Base-by-base conservation (phyloP, 2,113 vertebrate genomes). In the Azemiops feae region DNA sequence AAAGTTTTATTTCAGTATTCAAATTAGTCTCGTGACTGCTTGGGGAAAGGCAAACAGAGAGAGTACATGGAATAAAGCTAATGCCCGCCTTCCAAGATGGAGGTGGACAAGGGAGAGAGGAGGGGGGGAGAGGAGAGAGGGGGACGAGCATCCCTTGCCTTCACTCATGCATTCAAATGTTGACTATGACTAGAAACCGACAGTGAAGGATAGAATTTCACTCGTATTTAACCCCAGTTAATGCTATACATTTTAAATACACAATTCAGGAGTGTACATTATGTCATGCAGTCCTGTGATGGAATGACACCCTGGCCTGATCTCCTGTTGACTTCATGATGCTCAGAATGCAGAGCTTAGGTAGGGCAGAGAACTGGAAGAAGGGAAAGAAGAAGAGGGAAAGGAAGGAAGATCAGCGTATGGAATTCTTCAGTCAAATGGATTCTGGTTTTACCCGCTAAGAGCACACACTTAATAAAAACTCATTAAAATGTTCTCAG, bases 321-420 rank as follows among this genome's bases (percentile, higher is more conserved):
- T 95, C 94, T 95, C 95, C 95, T 92, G 93, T 90, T 89, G 95
- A 47, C 93, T 94, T 86, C 88, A 53, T 14, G 92, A 89, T 91
- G 94, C 92, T 95, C 97, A 95, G 25, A 34, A 58, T 54, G 25
- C 6, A 91, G 39, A 39, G 94, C 96, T 98, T 99, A 99, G 97
- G 98, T 99, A 20, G 98, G 98, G 95, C 98, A 99, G 93, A 99
- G 96, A 94, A 99, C 98, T 99, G 93, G 96, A 96, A 93, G 94
- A 95, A 93, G 74, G 34, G 74, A 74, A 74, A 34, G 90, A 47
- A 55, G 86, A 39, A 54, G 47, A 89, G 23, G 43, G 4, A 4
- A 52, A 74, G 2, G 20, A 87, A 86, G 45, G 53, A n/a, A 88
- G 9, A 27, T 39, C 50, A 53, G n/a, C 3, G 18, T 2, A 45